A percentile compares a stretch with the other conserved stretches of the same genome.
These are phyloP conservation scores for Festucalex cinctus DNA, from an alignment of 2,113 vertebrate species.

Conservation along the genomic window DNA sequence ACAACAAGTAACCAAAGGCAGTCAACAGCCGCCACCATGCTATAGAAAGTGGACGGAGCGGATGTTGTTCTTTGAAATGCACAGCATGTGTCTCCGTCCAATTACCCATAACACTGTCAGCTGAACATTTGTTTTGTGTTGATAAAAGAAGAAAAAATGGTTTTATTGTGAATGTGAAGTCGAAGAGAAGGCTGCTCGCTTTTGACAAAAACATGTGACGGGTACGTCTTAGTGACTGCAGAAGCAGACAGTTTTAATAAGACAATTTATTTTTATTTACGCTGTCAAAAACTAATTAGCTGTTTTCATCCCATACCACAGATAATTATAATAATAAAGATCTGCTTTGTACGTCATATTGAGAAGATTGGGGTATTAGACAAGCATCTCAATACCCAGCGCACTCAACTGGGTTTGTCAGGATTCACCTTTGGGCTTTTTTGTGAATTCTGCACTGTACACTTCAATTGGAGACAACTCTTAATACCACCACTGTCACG, in stretches of 20 bases:
- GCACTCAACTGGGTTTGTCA: background rate
- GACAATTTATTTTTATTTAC: background rate
- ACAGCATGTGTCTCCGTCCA: constrained; percentile 5
- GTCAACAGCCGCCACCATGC: background rate
- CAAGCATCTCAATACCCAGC: background rate
- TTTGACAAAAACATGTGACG: constrained; percentile 5
- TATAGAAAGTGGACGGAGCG: background rate
- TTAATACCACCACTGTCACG: background rate
- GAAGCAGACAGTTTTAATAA: background rate
- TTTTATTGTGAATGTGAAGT: background rate
- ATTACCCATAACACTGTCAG: constrained; percentile 14
- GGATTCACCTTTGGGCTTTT: background rate
- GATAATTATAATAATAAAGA: background rate
- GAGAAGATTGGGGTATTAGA: background rate
- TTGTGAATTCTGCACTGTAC: background rate
- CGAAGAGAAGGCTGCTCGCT: background rate
- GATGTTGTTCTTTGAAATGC: constrained; percentile 18
- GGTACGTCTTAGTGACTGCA: background rate
- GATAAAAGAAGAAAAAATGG: background rate
- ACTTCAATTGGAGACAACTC: background rate
- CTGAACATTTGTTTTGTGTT: constrained; percentile 4
- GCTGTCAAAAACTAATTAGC: background rate
- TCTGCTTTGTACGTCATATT: background rate
- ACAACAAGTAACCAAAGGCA: constrained; percentile 12
- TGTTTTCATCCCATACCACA: background rate